These are phyloP conservation scores for Ligdia adustata DNA, from an alignment of 2,888 invertebrate genomes.

Conservation along the genomic window DNA sequence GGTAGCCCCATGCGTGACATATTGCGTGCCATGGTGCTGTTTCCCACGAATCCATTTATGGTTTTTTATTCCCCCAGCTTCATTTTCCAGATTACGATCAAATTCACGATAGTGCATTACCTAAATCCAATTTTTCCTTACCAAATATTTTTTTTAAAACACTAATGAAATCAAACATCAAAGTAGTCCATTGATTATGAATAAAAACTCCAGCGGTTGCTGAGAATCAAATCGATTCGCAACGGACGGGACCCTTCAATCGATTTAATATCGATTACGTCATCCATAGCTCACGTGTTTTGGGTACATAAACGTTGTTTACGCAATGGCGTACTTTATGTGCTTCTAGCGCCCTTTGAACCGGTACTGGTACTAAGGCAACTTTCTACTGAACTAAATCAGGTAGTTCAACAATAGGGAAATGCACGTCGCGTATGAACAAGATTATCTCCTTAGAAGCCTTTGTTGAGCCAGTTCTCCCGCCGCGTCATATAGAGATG, in stretches of 20 bases:
- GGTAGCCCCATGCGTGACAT: neutral
- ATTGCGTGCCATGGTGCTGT: neutral
- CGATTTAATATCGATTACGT: conserved; percentile 63
- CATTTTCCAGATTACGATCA: too few species aligned
- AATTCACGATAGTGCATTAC: too few species aligned
- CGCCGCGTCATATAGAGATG: conserved; percentile 9
- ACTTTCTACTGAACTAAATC: conserved; percentile 34
- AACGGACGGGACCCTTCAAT: conserved; percentile 51
- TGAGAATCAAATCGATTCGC: conserved; percentile 59
- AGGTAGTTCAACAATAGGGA: conserved; percentile 31
- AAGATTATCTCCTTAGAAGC: conserved; percentile 26
- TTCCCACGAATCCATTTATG: conserved; percentile 10
- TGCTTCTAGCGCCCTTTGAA: conserved; percentile 33
- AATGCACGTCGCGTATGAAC: conserved; percentile 19
- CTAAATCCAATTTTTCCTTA: too few species aligned
- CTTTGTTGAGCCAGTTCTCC: conserved; percentile 21
- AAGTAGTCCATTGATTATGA: too few species aligned
- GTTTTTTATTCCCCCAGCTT: too few species aligned
- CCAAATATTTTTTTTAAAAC: too few species aligned
- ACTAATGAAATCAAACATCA: conserved; percentile 59
- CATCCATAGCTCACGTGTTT: conserved; percentile 40
- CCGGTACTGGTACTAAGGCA: conserved; percentile 23
- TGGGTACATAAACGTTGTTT: conserved; percentile 39
- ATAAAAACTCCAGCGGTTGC: too few species aligned
- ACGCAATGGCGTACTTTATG: conserved; percentile 32